A percentile compares a stretch with the other conserved stretches of the same genome.
phyloP scores from a whole-genome alignment of 2,888 invertebrate genomes.

The Labia minor region DNA sequence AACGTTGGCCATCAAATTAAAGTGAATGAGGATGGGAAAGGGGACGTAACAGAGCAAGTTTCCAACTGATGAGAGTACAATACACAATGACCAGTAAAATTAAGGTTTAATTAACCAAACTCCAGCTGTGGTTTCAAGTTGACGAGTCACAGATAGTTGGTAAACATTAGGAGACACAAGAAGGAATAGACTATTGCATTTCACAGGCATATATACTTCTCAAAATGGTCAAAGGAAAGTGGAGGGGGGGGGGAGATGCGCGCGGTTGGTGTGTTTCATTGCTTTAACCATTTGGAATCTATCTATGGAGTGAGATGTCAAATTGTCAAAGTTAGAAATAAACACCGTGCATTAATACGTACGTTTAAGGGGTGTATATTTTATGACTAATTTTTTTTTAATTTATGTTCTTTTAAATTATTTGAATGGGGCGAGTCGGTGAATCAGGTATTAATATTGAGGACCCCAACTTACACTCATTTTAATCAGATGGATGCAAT shows the following conservation, averaged over 20 bases:
- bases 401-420: too few relatives aligned
- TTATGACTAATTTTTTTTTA: too few relatives aligned
- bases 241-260: neutral
- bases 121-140: constrained; percentile 1
- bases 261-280: too few relatives aligned
- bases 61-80: neutral
- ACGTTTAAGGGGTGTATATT: too few relatives aligned
- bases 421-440: too few relatives aligned
- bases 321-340: neutral
- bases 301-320: neutral
- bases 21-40: too few relatives aligned
- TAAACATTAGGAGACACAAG: neutral
- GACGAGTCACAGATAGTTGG: constrained; percentile 13
- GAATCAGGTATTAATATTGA: too few relatives aligned
- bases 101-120: constrained; percentile 13
- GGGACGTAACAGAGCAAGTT: neutral
- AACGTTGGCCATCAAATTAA: too few relatives aligned
- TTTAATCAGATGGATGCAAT: too few relatives aligned
- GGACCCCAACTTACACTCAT: too few relatives aligned
- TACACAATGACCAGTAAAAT: constrained; percentile 13
- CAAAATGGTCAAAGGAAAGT: neutral
- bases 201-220: neutral
- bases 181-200: neutral
- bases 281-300: too few relatives aligned
- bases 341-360: too few relatives aligned